Conservation (phyloP, 2,888 invertebrate genomes). For the Idaea dimidiata region DNA sequence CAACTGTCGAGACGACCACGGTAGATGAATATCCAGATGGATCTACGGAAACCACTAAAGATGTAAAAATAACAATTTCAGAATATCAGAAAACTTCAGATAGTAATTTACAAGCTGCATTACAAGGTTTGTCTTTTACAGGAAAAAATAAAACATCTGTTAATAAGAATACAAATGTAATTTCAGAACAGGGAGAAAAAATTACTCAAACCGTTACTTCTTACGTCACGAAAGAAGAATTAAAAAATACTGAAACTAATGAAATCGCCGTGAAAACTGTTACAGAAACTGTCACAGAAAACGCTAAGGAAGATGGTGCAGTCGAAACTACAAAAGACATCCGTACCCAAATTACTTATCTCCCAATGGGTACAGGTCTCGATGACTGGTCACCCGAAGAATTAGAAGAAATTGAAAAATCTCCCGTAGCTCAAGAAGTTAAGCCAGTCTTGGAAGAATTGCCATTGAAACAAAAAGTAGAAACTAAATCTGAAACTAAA, state of each 20-base stretch:
- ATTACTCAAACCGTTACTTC: slow-evolving; percentile 69
- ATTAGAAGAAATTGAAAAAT: slow-evolving; percentile 62
- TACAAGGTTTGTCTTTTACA: slow-evolving; percentile 63
- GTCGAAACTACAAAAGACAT: slow-evolving; percentile 74
- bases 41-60: slow-evolving; percentile 78
- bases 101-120: slow-evolving; percentile 68
- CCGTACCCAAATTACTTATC: slow-evolving; percentile 72
- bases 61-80: slow-evolving; percentile 75
- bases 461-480: slow-evolving; percentile 41
- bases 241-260: slow-evolving; percentile 56
- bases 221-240: slow-evolving; percentile 71
- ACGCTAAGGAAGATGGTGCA: slow-evolving; percentile 61
- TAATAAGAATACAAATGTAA: slow-evolving; percentile 74
- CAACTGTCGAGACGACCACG: slow-evolving; percentile 77
- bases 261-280: slow-evolving; percentile 72
- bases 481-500: slow-evolving; percentile 43
- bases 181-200: slow-evolving; percentile 68
- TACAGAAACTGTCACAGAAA: slow-evolving; percentile 72
- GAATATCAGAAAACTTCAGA: slow-evolving; percentile 74
- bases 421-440: slow-evolving; percentile 44
- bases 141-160: slow-evolving; percentile 69
- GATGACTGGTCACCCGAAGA: slow-evolving; percentile 75
- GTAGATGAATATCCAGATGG: slow-evolving; percentile 76
- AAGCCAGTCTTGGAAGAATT: slow-evolving; percentile 45
- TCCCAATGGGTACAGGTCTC: slow-evolving; percentile 67